These are phyloP conservation scores for Excalfactoria chinensis DNA, from an alignment of 2,113 vertebrate genomes.

Conservation along the genomic window DNA sequence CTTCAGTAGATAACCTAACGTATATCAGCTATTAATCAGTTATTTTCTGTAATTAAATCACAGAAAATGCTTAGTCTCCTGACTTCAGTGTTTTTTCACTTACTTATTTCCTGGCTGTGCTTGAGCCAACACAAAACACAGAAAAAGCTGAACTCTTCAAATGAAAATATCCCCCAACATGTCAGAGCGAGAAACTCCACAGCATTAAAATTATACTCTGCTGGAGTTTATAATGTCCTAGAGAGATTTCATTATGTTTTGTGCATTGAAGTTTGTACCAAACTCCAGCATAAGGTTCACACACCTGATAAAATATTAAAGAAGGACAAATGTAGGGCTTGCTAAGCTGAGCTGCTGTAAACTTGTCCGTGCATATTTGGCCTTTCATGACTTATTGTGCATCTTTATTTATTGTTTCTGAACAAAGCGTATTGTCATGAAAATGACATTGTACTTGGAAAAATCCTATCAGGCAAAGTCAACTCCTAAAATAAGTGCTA, in stretches of 20 bases:
- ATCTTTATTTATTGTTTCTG: conserved; percentile 68
- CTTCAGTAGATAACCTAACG: conserved; percentile 56
- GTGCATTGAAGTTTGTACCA: neutral
- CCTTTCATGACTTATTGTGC: conserved; percentile 67
- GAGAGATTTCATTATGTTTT: conserved; percentile 51
- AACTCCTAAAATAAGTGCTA: conserved; percentile 78
- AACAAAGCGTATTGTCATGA: conserved; percentile 69
- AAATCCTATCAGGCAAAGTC: conserved; percentile 81
- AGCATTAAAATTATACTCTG: conserved; percentile 28
- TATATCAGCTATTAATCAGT: conserved; percentile 63
- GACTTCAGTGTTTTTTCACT: neutral
- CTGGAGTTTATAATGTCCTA: conserved; percentile 41
- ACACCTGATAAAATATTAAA: conserved; percentile 63
- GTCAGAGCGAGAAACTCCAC: conserved; percentile 39
- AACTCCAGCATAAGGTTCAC: conserved; percentile 30
- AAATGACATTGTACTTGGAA: conserved; percentile 77
- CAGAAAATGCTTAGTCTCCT: neutral
- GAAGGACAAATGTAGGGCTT: conserved; percentile 58
- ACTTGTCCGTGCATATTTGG: conserved; percentile 67
- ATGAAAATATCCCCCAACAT: conserved; percentile 53
- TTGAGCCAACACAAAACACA: neutral
- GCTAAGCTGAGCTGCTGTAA: conserved; percentile 27
- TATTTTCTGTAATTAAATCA: conserved; percentile 47
- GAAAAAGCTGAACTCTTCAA: conserved; percentile 43
- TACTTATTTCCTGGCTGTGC: conserved; percentile 14